These are phyloP conservation scores for Brachionus rubens DNA, from an alignment of 1,140 invertebrate species.

Conservation along the genomic window DNA sequence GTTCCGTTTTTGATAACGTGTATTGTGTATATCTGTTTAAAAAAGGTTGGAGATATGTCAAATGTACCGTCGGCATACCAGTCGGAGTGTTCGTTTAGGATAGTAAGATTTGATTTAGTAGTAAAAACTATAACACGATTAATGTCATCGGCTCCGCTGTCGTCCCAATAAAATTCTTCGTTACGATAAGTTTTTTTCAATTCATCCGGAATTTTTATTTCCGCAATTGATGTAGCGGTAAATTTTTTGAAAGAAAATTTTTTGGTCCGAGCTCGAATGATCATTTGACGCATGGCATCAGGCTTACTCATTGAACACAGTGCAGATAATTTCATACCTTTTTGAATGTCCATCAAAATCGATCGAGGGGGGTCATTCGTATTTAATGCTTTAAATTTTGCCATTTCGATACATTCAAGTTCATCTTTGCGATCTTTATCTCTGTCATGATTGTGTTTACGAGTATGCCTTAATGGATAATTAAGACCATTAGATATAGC, in stretches of 20 bases:
- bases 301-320: background rate
- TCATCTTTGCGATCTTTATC: background rate
- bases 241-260: constrained; percentile 18
- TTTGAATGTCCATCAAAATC: background rate
- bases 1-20: too few species aligned
- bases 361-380: constrained; percentile 4
- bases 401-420: too few species aligned
- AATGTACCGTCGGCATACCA: too few species aligned
- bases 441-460: too few species aligned
- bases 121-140: too few species aligned
- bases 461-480: too few species aligned
- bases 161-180: constrained; percentile 26
- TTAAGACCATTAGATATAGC: too few species aligned
- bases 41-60: too few species aligned
- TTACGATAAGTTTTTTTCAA: background rate
- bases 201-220: too few species aligned
- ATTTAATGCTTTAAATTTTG: background rate
- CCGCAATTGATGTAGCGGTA: background rate
- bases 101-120: too few species aligned
- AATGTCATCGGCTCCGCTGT: background rate
- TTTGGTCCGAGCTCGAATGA: background rate
- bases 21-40: too few species aligned
- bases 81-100: too few species aligned
- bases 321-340: background rate
- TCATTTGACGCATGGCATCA: constrained; percentile 3